Percentiles rank a stretch among this genome's conserved stretches.
phyloP scores from a whole-genome alignment of 2,797 vertebrate species.

The Meda fulgida region DNA sequence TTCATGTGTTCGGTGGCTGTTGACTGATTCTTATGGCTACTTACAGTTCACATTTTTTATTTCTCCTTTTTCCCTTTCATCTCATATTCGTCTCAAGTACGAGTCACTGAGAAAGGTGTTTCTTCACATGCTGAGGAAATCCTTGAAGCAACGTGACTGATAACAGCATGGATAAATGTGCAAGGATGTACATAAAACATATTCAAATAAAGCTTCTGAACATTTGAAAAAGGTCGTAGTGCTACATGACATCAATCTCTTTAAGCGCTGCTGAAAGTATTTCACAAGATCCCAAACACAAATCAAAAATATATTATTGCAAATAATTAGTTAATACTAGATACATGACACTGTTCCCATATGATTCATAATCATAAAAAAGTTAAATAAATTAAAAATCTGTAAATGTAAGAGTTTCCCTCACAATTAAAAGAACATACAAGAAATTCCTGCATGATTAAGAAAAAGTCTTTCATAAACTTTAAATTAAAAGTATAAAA shows the following conservation, averaged over 20 bases:
- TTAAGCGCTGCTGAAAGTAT: conserved; percentile 64
- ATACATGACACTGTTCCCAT: conserved; percentile 39
- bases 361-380: conserved; percentile 29
- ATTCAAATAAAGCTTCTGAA: background rate
- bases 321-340: conserved; percentile 52
- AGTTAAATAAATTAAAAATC: background rate
- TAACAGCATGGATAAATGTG: conserved; percentile 83
- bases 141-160: conserved; percentile 66
- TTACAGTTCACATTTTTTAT: conserved; percentile 72
- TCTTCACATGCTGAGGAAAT: background rate
- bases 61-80: conserved; percentile 67
- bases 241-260: conserved; percentile 62
- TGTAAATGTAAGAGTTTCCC: background rate
- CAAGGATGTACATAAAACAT: conserved; percentile 52
- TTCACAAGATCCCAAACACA: conserved; percentile 29
- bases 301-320: conserved; percentile 59
- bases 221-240: background rate
- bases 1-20: conserved; percentile 78
- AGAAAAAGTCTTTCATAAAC: background rate
- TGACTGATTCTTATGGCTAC: conserved; percentile 75
- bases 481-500: conserved; percentile 26
- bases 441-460: background rate
- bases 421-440: conserved; percentile 8
- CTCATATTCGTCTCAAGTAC: background rate
- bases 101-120: background rate